These are phyloP conservation scores for Alca torda DNA, from an alignment of 2,797 vertebrate genomes.

Conservation along the genomic window DNA sequence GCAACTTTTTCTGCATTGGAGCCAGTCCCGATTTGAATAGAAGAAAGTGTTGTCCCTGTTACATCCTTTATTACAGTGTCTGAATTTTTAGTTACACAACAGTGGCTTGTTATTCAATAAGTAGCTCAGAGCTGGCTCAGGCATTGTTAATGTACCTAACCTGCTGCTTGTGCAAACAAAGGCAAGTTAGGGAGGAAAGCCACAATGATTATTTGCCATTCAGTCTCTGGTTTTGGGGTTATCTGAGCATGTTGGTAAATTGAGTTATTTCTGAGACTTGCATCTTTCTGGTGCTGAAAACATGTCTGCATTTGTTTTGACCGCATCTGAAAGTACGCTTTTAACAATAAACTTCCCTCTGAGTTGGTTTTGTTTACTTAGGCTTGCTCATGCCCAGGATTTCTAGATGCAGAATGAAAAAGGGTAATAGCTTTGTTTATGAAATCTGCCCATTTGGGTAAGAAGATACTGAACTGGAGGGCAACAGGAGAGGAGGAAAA, in stretches of 20 bases:
- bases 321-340: background rate
- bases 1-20: background rate
- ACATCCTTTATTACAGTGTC: background rate
- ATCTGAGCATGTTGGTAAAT: background rate
- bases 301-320: conserved; percentile 18
- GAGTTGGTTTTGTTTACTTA: conserved; percentile 1
- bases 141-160: background rate
- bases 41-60: background rate
- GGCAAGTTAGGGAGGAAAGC: background rate
- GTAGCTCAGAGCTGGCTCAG: background rate
- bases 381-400: background rate
- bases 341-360: background rate
- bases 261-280: background rate
- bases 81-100: background rate
- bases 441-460: background rate
- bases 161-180: background rate
- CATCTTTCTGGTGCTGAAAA: background rate
- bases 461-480: background rate
- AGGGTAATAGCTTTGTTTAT: background rate
- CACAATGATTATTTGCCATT: background rate
- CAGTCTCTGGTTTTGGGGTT: conserved; percentile 16
- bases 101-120: background rate
- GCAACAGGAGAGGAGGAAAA: background rate
- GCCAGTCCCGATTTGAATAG: rapidly evolving
- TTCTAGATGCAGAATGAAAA: background rate